phyloP scores from a whole-genome alignment of 1,140 invertebrate genomes.

The Heterodera carotae region DNA sequence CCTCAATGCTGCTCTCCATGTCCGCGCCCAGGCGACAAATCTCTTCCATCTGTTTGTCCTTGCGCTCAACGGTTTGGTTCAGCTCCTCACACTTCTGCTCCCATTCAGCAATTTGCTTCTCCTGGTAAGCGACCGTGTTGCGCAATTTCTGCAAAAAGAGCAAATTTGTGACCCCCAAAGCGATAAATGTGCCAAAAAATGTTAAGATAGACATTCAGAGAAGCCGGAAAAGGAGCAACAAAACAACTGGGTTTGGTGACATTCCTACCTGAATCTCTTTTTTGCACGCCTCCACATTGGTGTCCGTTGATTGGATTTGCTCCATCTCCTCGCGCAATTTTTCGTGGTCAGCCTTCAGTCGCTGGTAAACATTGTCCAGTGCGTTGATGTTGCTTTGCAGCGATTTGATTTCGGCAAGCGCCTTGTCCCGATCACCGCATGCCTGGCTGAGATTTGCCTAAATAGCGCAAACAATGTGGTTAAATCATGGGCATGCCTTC shows the following conservation, averaged over 20 bases:
- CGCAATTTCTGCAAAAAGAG: slow-evolving; percentile 24
- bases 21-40: slow-evolving; percentile 24
- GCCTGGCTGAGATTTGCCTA: slow-evolving; percentile 28
- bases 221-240: too few species aligned
- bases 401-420: slow-evolving; percentile 14
- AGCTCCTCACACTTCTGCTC: slow-evolving; percentile 32
- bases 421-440: slow-evolving; percentile 31
- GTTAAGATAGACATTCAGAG: too few species aligned
- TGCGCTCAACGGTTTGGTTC: slow-evolving; percentile 24
- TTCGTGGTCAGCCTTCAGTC: slow-evolving; percentile 34
- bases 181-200: too few species aligned
- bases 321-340: slow-evolving; percentile 23
- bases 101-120: slow-evolving; percentile 42
- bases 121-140: slow-evolving; percentile 39
- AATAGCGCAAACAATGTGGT: background rate
- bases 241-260: too few species aligned
- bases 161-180: too few species aligned
- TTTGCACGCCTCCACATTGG: slow-evolving; percentile 39
- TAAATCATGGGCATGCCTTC: background rate
- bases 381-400: slow-evolving; percentile 28
- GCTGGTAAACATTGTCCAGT: slow-evolving; percentile 27
- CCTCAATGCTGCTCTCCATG: slow-evolving; percentile 32
- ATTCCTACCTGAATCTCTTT: slow-evolving; percentile 36
- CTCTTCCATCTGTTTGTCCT: slow-evolving; percentile 32
- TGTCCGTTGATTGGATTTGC: slow-evolving; percentile 29